A percentile compares a stretch with the other conserved stretches of the same genome.
These are phyloP conservation scores for Drosophila conformis DNA, from an alignment of 2,888 invertebrate genomes.

Conservation along the genomic window DNA sequence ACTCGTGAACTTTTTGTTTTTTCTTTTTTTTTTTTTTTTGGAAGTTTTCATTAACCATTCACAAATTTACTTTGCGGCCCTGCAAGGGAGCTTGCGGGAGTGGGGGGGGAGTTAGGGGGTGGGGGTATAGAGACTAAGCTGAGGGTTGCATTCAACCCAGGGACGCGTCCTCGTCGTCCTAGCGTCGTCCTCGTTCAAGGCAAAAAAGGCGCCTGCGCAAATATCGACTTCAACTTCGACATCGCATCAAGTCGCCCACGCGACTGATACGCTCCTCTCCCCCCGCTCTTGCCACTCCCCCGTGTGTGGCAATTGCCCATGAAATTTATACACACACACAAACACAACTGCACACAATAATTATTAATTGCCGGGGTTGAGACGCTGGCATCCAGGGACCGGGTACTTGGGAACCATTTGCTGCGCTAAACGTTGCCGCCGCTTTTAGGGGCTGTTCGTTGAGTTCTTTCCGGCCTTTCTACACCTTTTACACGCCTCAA, in stretches of 20 bases:
- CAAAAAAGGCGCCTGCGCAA: slow-evolving; percentile 61
- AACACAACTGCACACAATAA: slow-evolving; percentile 69
- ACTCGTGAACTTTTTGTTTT: slow-evolving; percentile 30
- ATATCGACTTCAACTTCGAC: slow-evolving; percentile 13
- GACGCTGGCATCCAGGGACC: slow-evolving; percentile 2
- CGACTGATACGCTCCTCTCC: slow-evolving; percentile 37
- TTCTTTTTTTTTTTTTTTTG: slow-evolving; percentile 28
- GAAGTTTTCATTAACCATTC: slow-evolving; percentile 82
- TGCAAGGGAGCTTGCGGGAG: background rate
- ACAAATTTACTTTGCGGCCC: slow-evolving; percentile 81
- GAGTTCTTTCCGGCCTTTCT: slow-evolving; percentile 71
- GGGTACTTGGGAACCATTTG: slow-evolving; percentile 11
- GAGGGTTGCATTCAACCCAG: slow-evolving; percentile 31
- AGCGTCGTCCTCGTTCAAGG: slow-evolving; percentile 49
- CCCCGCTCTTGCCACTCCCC: background rate
- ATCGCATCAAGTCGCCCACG: slow-evolving; percentile 57
- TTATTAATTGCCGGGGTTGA: slow-evolving; percentile 74
- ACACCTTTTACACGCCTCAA: slow-evolving; percentile 82
- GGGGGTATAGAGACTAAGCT: background rate
- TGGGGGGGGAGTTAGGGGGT: background rate
- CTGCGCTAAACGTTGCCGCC: slow-evolving; percentile 5
- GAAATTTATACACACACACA: slow-evolving; percentile 75
- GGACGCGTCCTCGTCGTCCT: slow-evolving; percentile 53
- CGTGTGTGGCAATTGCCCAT: slow-evolving; percentile 77
- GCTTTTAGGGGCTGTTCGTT: slow-evolving; percentile 33